Percentiles rank a stretch among this genome's conserved stretches.
Conservation (phyloP, 2,113 vertebrate species). For the Todiramphus chloris region DNA sequence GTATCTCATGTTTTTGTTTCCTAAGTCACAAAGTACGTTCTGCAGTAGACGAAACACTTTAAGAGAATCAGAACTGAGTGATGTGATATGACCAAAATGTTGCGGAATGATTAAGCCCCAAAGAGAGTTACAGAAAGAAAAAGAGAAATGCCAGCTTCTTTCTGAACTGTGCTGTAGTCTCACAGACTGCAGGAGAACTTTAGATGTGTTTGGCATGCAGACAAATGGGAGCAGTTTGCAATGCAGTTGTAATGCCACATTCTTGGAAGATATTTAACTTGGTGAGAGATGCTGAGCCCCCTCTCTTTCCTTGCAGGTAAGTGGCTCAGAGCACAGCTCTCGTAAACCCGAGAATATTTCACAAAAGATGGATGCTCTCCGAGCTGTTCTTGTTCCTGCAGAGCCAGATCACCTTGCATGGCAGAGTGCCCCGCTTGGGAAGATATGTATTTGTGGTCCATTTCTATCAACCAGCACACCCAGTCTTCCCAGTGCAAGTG, state of each 20-base stretch:
- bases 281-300: background rate
- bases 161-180: background rate
- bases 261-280: background rate
- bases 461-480: constrained; percentile 82
- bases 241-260: background rate
- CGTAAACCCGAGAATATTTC: background rate
- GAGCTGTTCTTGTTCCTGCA: constrained; percentile 59
- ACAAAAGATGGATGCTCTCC: background rate
- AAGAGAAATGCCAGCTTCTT: background rate
- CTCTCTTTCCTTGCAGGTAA: background rate
- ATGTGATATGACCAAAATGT: background rate
- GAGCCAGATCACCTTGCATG: constrained; percentile 82
- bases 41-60: background rate
- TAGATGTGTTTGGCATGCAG: background rate
- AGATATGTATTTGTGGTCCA: constrained; percentile 83
- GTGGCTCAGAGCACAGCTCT: background rate
- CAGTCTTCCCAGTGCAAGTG: constrained; percentile 79
- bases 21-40: background rate
- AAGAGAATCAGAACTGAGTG: background rate
- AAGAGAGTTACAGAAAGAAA: background rate
- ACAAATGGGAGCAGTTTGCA: background rate
- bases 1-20: constrained; percentile 68
- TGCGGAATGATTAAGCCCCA: background rate
- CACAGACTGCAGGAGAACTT: background rate
- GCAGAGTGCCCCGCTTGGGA: constrained; percentile 74